Evolutionary conservation across 2,888 invertebrate species (phyloP), one percentile per base, ranked within the genome.

Genomic region (Epistrophe eligans): DNA sequence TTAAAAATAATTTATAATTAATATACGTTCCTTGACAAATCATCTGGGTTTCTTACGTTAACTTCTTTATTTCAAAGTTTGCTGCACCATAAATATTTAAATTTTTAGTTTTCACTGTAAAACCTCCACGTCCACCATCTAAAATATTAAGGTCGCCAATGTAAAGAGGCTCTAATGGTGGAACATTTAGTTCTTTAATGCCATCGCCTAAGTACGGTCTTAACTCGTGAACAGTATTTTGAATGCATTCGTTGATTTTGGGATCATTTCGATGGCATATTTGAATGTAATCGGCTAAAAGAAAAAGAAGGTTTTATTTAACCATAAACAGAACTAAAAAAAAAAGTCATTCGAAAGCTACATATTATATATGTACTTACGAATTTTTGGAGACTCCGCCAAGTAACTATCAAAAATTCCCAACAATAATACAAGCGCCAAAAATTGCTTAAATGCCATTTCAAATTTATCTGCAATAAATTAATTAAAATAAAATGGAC

Each of bases 101-200:
- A 72, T 97, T 95, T 83, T 93, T 95, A 72, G 91, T 92, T 80
- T 89, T 91, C 9, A 92, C 91, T 35, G 90, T 91, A 5, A 92
- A 89, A 4, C 92, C 92, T 13, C 67, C 79, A 1, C 77, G 77
- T 32, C 92, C 90, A 0, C 95, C 95, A 88, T 96, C 95, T 90
- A 95, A 94, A 70, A 97, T 94, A 80, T 94, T 94, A 71, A 96
- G 93, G 43, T 95, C 94, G 0, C 96, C 95, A 13, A 97, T 94
- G 32, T 91, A 92, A 81, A 97, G 94, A 0, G 97, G 97, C 87
- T 97, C 97, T 89, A 96, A 93, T 0, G 95, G 93, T 0, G 96
- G 96, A 13, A 96, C 94, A 38, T 94, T 94, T 9, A 96, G 92
- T 89, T 95, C 95, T 0, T 95, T 94, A 48, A 97, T 95, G 10